Conservation (phyloP, 2,888 invertebrate genomes). For the Caenorhabditis sulstoni region DNA sequence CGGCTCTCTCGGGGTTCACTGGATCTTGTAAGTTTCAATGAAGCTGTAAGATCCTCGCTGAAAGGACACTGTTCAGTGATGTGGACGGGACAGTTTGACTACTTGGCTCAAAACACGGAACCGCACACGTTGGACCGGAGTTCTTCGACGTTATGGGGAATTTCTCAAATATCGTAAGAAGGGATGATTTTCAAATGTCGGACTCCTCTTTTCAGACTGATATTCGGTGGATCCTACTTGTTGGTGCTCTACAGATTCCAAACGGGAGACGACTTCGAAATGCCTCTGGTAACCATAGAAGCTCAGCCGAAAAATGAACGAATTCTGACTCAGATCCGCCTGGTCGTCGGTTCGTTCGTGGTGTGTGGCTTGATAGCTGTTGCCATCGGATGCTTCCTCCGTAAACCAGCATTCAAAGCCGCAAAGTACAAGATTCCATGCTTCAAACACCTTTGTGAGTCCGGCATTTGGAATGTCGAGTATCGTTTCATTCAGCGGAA, state of each 20-base stretch:
- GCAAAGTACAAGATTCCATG: conserved; percentile 46
- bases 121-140: conserved; percentile 51
- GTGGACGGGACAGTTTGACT: conserved; percentile 61
- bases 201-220: conserved; percentile 19
- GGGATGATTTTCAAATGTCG: no score
- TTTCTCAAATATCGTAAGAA: conserved; percentile 47
- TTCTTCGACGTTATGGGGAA: conserved; percentile 50
- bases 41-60: neutral
- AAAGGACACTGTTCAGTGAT: conserved; percentile 24
- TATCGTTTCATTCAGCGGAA: conserved; percentile 57
- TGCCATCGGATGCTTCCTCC: conserved; percentile 39
- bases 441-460: conserved; percentile 49
- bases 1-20: conserved; percentile 46
- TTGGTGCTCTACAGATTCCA: conserved; percentile 49
- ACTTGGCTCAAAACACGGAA: conserved; percentile 49
- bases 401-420: conserved; percentile 32
- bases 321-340: conserved; percentile 33
- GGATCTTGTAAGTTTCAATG: conserved; percentile 37
- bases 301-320: neutral
- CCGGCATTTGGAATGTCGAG: no score
- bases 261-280: conserved; percentile 33
- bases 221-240: conserved; percentile 50
- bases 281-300: conserved; percentile 32
- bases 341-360: conserved; percentile 40
- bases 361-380: conserved; percentile 37